Evolutionary conservation across 2,888 invertebrate species (phyloP).

Genomic region (Netelia fuscicornis): DNA sequence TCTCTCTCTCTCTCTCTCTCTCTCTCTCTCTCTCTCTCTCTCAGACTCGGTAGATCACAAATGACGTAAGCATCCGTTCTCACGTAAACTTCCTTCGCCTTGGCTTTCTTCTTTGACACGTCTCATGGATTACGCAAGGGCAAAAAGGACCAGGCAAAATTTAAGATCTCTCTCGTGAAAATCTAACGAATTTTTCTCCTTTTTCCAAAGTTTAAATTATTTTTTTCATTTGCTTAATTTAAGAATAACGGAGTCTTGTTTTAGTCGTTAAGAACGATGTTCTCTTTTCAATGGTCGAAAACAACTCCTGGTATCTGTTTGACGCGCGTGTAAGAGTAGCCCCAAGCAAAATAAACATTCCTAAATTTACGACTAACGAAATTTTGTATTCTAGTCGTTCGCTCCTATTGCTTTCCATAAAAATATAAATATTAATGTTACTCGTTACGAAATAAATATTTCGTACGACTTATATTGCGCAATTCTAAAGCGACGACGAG

Average conservation of each 20-base stretch:
- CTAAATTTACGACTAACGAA: not conserved
- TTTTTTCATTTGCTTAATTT: not conserved
- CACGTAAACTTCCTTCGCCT: conserved; percentile 52
- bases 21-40: conserved; percentile 13
- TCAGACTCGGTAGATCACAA: conserved; percentile 49
- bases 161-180: not conserved
- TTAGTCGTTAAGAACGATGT: not conserved
- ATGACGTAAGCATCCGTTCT: conserved; percentile 67
- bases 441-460: not conserved
- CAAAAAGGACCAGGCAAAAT: conserved; percentile 13
- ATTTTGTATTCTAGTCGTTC: not conserved
- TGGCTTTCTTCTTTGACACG: conserved; percentile 44
- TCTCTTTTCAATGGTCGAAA: not conserved
- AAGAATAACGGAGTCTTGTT: not conserved
- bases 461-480: not conserved
- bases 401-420: not conserved
- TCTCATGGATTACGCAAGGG: not conserved
- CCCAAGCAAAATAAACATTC: not conserved
- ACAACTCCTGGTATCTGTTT: not conserved
- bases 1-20: conserved; percentile 10
- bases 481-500: not conserved
- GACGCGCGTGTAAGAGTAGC: not conserved
- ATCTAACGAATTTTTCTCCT: too few species aligned
- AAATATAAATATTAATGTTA: not conserved
- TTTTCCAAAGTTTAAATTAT: not conserved